Conservation (phyloP, 2,797 vertebrate species). For the Chromis chromis region DNA sequence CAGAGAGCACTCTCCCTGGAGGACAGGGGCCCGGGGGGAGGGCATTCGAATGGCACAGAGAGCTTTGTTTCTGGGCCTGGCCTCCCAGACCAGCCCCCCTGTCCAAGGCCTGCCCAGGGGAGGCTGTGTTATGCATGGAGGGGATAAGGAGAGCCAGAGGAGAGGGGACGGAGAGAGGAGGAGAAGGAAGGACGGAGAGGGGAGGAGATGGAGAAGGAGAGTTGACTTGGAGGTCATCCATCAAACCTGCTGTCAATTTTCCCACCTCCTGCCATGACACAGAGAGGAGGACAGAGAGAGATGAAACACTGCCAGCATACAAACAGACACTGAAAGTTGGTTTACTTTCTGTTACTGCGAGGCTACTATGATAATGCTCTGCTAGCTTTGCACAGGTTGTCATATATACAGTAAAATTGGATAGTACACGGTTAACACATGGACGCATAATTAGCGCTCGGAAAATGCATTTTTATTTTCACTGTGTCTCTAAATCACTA, state of each 20-base stretch:
- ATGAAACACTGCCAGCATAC: conserved; percentile 10
- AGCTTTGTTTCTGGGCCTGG: conserved; percentile 74
- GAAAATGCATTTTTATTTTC: too few relatives aligned
- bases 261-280: conserved; percentile 81
- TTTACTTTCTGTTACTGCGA: neutral
- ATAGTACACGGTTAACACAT: neutral
- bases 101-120: conserved; percentile 74
- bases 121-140: conserved; percentile 77
- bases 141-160: conserved; percentile 64
- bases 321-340: neutral
- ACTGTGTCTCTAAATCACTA: neutral
- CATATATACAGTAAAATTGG: neutral
- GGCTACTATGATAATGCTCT: neutral
- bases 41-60: conserved; percentile 63
- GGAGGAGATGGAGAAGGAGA: conserved; percentile 67
- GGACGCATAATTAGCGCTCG: neutral
- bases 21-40: conserved; percentile 61
- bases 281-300: conserved; percentile 22
- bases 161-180: conserved; percentile 72
- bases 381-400: neutral
- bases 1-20: conserved; percentile 79
- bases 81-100: conserved; percentile 70
- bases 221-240: conserved; percentile 88
- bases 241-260: conserved; percentile 92
- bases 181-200: conserved; percentile 72